These are phyloP conservation scores for Sterna hirundo DNA, from an alignment of 2,113 vertebrate genomes.

Conservation along the genomic window DNA sequence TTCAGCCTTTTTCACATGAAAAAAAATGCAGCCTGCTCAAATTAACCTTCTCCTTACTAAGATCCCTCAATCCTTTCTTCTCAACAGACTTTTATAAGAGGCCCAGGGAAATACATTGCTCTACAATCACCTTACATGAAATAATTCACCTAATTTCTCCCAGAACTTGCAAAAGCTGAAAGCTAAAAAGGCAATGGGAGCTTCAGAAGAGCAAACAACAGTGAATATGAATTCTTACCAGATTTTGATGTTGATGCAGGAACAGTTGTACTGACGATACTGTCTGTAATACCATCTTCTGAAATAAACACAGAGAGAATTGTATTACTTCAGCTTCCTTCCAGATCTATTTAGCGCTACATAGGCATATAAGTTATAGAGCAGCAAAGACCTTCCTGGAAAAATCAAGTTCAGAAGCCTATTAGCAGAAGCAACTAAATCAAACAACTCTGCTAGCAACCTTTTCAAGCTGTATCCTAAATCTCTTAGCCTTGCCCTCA, in stretches of 20 bases:
- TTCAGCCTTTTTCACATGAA: background rate
- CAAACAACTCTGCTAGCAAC: background rate
- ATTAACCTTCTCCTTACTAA: background rate
- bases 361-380: background rate
- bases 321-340: background rate
- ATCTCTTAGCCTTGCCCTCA: background rate
- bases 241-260: background rate
- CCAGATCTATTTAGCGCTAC: background rate
- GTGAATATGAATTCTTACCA: constrained; percentile 19
- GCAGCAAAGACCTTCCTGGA: background rate
- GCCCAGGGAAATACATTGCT: background rate
- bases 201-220: background rate
- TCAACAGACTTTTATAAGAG: background rate
- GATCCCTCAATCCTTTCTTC: background rate
- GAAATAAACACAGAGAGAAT: constrained; percentile 11
- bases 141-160: background rate
- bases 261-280: fast-evolving
- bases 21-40: background rate
- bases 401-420: background rate
- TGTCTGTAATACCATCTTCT: fast-evolving
- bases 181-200: background rate
- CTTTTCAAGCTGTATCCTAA: background rate
- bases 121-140: background rate
- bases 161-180: background rate
- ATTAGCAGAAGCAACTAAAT: background rate